Base-by-base conservation (phyloP, 2,797 vertebrate genomes). In the Hippocampus kuda region DNA sequence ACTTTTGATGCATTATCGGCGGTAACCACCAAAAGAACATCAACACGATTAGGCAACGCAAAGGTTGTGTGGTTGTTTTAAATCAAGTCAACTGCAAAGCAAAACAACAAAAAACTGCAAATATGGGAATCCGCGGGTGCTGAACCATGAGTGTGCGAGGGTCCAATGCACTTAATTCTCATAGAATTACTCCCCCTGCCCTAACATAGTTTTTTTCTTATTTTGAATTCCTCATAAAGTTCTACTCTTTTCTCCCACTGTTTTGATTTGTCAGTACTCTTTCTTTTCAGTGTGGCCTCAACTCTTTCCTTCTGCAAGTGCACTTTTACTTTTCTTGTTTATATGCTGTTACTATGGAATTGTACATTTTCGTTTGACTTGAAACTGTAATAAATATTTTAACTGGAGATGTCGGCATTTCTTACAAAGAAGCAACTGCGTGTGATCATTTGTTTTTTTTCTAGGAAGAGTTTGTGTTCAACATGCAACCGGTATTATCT, bases 311-410 rank as follows among this genome's bases (percentile, higher is more conserved):
- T 89, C 85, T 89, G 86, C 87, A 92, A 92, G 91, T 92, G 90
- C 90, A 92, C 91, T 92, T 91, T 91, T 88, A 85, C 81, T 85
- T 89, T 88, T 75, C 77, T 72, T 70, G 62, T 89, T 87, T 79
- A 86, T 87, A 89, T 86, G 82, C 86, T 91, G 88, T 90, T 88
- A 85, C 79, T 86, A 83, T 83, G 89, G 77, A 90, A 86, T 68
- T 91, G 88, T 91, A 90, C 75, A 87, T 86, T 87, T 85, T 84
- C 73, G 24, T 88, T 89, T 87, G 85, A 86, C 86, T 86, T 85
- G 81, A 90, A 89, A 79, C 72, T 85, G 82, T 88, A 87, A 87
- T 86, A 83, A 85, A 89, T 80, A 83, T 84, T 85, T 86, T 79
- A 84, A 81, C 69, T 83, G 79, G 86, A 83, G 73, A 81, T 73